These are phyloP conservation scores for Balearica regulorum DNA, from an alignment of 2,797 vertebrate species.

Conservation along the genomic window DNA sequence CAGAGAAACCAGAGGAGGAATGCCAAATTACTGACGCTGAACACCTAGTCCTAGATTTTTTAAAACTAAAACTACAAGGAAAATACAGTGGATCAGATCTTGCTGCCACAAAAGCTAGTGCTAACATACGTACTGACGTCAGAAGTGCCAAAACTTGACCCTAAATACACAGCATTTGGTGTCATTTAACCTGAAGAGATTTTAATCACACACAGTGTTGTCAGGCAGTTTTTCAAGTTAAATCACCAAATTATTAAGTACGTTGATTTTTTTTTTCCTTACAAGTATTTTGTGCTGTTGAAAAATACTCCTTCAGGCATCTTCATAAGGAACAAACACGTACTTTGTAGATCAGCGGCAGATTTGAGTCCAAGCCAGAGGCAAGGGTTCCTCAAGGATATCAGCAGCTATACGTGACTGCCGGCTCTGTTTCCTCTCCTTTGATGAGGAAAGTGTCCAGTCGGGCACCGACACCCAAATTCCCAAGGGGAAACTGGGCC, in stretches of 20 bases:
- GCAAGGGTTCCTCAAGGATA: not conserved
- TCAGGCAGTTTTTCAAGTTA: not conserved
- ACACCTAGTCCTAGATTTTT: not conserved
- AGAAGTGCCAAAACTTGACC: not conserved
- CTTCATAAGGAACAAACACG: not conserved
- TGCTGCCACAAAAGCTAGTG: not conserved
- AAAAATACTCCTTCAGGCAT: not conserved
- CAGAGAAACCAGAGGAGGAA: not conserved
- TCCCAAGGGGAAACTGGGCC: not conserved
- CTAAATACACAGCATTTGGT: not conserved
- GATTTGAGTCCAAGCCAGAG: not conserved
- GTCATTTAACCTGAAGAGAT: not conserved
- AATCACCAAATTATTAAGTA: not conserved
- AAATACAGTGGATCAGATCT: not conserved
- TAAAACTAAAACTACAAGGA: not conserved
- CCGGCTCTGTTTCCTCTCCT: not conserved
- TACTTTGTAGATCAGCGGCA: not conserved
- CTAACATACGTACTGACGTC: not conserved
- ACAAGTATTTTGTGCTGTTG: not conserved
- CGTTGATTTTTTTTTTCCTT: not conserved
- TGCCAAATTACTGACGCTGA: not conserved
- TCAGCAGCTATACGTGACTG: not conserved
- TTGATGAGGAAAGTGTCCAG: not conserved
- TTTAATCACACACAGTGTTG: not conserved
- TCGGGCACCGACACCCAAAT: not conserved